A percentile compares a stretch with the other conserved stretches of the same genome.
Conservation (phyloP, 2,888 invertebrate genomes). For the Heliconius sara region DNA sequence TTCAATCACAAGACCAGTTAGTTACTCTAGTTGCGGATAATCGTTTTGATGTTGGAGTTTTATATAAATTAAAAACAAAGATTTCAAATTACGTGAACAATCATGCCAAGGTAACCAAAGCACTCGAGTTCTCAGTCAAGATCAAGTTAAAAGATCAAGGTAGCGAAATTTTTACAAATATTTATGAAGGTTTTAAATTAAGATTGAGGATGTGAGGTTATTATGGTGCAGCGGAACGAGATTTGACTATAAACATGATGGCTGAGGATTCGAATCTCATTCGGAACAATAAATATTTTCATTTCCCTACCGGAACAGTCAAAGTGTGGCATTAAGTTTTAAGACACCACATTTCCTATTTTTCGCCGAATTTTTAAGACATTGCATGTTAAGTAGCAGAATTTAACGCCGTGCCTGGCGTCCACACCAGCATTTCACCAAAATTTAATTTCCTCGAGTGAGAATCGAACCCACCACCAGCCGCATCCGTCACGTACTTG, state of each 20-base stretch:
- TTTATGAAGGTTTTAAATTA: not conserved
- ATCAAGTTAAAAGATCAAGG: slow-evolving; percentile 10
- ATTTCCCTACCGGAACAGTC: no score
- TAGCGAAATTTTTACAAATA: not conserved
- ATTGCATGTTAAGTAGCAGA: no score
- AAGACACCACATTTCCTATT: no score
- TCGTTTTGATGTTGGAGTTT: slow-evolving; percentile 30
- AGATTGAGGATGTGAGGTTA: not conserved
- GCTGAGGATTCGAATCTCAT: no score
- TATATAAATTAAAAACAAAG: slow-evolving; percentile 45
- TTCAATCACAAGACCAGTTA: not conserved
- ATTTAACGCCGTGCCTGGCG: no score
- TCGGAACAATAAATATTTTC: no score
- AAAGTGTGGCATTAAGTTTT: no score
- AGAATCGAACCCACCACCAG: no score
- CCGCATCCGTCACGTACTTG: no score
- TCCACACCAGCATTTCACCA: no score
- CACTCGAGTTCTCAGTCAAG: not conserved
- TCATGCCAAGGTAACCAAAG: slow-evolving; percentile 33
- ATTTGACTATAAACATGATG: not conserved
- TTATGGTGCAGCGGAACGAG: not conserved
- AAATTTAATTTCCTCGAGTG: no score
- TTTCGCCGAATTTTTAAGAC: no score
- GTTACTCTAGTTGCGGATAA: slow-evolving; percentile 1
- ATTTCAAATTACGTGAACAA: slow-evolving; percentile 41